A percentile compares a stretch with the other conserved stretches of the same genome.
These are phyloP conservation scores for Hoplias malabaricus DNA, from an alignment of 2,113 vertebrate species.

Conservation along the genomic window DNA sequence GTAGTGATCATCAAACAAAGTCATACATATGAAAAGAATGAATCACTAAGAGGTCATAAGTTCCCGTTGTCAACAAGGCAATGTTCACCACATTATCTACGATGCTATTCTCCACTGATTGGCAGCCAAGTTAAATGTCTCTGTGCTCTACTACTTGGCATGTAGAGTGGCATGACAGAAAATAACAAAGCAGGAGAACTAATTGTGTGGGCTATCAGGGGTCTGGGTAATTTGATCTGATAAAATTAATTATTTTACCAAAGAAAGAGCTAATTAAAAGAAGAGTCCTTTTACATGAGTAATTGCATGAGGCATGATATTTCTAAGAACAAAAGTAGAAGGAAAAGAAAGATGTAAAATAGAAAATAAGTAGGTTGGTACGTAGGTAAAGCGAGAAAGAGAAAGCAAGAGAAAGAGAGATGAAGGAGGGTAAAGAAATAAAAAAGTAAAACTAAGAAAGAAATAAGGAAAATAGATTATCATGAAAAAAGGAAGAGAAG, in stretches of 20 bases:
- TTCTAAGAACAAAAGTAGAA: conserved; percentile 15
- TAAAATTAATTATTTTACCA: conserved; percentile 57
- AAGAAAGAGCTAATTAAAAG: conserved; percentile 57
- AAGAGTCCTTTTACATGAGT: not conserved
- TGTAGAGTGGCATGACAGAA: conserved; percentile 22
- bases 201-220: not conserved
- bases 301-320: not conserved
- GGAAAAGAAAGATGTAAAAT: conserved; percentile 7
- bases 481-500: conserved; percentile 33
- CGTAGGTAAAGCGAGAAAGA: not conserved
- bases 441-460: conserved; percentile 1
- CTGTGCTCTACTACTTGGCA: not conserved
- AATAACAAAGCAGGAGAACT: conserved; percentile 44
- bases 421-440: not conserved
- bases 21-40: not conserved
- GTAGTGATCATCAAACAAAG: not conserved
- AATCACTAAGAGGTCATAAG: not conserved
- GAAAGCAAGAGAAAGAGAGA: conserved; percentile 19
- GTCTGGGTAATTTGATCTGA: conserved; percentile 52
- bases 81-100: not conserved
- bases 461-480: not conserved
- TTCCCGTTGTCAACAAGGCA: not conserved
- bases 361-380: not conserved
- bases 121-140: not conserved
- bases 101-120: not conserved